Evolutionary conservation across 1,140 invertebrate genomes (phyloP), one percentile per base, ranked within the genome.

Genomic region (Caenorhabditis inopinata): DNA sequence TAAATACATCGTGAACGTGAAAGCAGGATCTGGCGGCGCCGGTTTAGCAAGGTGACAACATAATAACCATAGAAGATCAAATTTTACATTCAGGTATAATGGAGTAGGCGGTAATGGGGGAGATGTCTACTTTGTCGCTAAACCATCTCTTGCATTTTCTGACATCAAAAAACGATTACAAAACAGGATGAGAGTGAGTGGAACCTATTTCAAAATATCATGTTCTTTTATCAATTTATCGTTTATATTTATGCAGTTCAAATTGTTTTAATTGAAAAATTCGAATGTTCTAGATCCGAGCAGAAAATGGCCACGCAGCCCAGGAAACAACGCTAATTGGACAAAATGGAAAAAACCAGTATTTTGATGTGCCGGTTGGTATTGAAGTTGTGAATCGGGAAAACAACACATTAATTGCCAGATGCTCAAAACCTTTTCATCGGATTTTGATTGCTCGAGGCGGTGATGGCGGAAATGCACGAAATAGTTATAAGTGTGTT

Each of bases 61-160:
- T 23, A n/a, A 90, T 98, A 96, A 62, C 96, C 96, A 27, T 92
- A 89, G 85, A 91, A 91, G 85, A 92, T 92, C 14, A 38, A n/a
- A 6, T 11, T 16, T 62, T 9, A 25, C 5, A 27, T 78, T 49
- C 18, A 82, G 81, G 47, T 81, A 82, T 48, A 87, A 87, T 76
- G 86, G 87, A 74, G 58, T 88, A 32, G 86, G 86, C n/a, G 86
- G 86, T 14, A 45, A 48, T 76, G 86, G 86, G 7, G 86, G 86
- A 47, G 75, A 49, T 74, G 76, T 87, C 11, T 87, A 79, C 58
- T 53, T 87, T 14, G 46, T 78, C 23, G 62, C 85, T 18, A 81
- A 53, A 32, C 46, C 51, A n/a, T 80, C 81, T 29, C 42, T 87
- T n/a, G 62, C 74, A 9, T 87, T 87, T 48, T 27, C 47, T n/a